Percentiles rank a stretch among this genome's conserved stretches.
These are phyloP conservation scores for Holothuria leucospilota DNA, from an alignment of 53 echinoderm and acorn worm species.

Conservation along the genomic window DNA sequence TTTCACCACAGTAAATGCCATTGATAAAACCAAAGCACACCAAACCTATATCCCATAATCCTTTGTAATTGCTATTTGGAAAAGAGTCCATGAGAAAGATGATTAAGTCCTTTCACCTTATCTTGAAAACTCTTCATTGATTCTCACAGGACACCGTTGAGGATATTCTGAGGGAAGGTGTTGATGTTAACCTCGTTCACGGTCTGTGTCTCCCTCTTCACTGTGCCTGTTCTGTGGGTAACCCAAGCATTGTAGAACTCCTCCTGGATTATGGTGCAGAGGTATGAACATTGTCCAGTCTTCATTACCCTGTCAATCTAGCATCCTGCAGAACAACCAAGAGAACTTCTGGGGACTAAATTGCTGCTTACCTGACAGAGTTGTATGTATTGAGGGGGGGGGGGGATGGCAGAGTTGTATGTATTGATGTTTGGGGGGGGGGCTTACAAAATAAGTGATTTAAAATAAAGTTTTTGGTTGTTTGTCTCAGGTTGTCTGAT, in stretches of 20 bases:
- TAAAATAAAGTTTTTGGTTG: too few species aligned
- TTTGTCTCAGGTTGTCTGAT: too few species aligned
- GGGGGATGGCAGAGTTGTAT: background rate
- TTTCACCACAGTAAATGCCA: too few species aligned
- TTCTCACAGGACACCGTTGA: slow-evolving; percentile 74
- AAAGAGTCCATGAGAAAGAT: too few species aligned
- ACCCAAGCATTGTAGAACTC: slow-evolving; percentile 73
- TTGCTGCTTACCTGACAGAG: background rate
- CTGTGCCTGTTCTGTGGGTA: slow-evolving; percentile 92
- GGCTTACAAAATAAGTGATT: too few species aligned
- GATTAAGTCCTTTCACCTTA: too few species aligned
- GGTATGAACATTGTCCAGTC: slow-evolving; percentile 44
- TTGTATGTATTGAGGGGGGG: background rate
- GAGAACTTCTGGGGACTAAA: background rate
- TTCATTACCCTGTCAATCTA: slow-evolving; percentile 46
- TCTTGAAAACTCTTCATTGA: background rate
- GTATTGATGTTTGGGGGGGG: background rate
- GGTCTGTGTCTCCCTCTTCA: slow-evolving; percentile 91
- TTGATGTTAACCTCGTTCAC: slow-evolving; percentile 80
- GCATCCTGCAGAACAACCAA: background rate
- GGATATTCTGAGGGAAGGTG: slow-evolving; percentile 84
- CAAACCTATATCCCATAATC: too few species aligned
- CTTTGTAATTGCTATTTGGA: too few species aligned
- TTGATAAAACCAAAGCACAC: too few species aligned
- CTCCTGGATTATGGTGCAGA: slow-evolving; percentile 83